Evolutionary conservation across 2,797 vertebrate species (phyloP), one percentile per base, ranked within the genome.

Genomic region (Pempheris klunzingeri): DNA sequence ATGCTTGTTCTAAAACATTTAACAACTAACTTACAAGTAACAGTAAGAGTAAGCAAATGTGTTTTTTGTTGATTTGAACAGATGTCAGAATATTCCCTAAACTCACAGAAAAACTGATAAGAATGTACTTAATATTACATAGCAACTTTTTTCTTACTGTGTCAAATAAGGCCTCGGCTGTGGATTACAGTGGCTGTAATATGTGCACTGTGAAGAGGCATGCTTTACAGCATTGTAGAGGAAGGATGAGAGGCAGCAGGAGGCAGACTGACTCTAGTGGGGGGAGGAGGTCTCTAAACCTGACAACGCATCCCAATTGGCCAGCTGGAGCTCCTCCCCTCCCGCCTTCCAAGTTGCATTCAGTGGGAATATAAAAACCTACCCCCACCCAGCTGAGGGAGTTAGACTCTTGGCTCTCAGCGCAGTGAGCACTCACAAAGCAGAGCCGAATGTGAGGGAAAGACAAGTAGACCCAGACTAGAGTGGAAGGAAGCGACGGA

Each of bases 291-390:
- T 54, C 30, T 66, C 43, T 71, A 64, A 84, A 63, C 22, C 67
- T 3, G 4, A 72, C 26, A 65, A 18, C 50, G 13, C 54, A 15
- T 67, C 72, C 60, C 71, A 59, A 94, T 94, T 94, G 93, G 95
- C 50, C 17, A 50, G 7, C 14, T 0, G 18, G 61, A 72, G 86
- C 87, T 87, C 92, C 79, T 85, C 92, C 90, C 71, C 66, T 88
- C 76, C 80, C 32, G 77, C 84, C 83, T 87, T 82, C 76, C 11
- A 54, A 80, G 46, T 76, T 34, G 66, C 86, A 79, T 84, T 87
- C 67, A 86, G 77, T 57, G 78, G 46, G 65, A 73, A 59, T 89
- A 94, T 94, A 95, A 94, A 91, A 92, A 57, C 80, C 74, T 87
- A 60, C 84, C 85, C 80, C 81, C 65, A 72, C 83, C 58, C 68